Evolutionary conservation across 2,888 invertebrate genomes (phyloP), one percentile per base, ranked within the genome.

Genomic region (Apeira syringaria): DNA sequence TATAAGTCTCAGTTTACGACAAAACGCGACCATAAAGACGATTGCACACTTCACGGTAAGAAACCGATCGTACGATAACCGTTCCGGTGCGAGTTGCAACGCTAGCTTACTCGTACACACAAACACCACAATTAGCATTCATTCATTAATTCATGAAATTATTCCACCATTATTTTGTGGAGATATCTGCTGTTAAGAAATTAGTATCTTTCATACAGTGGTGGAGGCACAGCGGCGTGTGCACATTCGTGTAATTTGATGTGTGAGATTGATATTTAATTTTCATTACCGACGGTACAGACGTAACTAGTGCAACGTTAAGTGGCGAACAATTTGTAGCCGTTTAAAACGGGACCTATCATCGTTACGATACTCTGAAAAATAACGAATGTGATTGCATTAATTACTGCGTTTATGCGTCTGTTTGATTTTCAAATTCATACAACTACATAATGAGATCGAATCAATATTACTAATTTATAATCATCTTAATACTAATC

Each of bases 141-240:
- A 54, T 53, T 56, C 53, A 56, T 56, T 56, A 51, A 53, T 48
- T 54, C 56, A 50, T 56, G 53, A 56, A 53, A 54, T 54, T 56
- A 56, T 54, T 53, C 47, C 47, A 50, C 46, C 53, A 56, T 56
- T 53, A 53, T 53, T 47, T 50, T 50, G 51, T 47, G 43, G 47
- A 50, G 50, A 53, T 53, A 47, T 47, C 48, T 50, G 47, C 42
- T 47, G 40, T 36, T 11, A 46, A 40, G 47, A 50, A 53, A 56
- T 56, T 56, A 53, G 53, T 56, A 48, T 51, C 47, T 50, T 39
- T 41, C 41, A 45, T 50, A 24, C 32, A 28, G 12, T 29, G 22
- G 35, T 36, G 39, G 44, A 39, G 20, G 24, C 24, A 10, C 31
- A 17, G 35, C 39, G 42, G 47, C 40, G 52, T 47, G 50, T 29